phyloP scores from a whole-genome alignment of 1,140 invertebrate species.

The Drosophila funebris region DNA sequence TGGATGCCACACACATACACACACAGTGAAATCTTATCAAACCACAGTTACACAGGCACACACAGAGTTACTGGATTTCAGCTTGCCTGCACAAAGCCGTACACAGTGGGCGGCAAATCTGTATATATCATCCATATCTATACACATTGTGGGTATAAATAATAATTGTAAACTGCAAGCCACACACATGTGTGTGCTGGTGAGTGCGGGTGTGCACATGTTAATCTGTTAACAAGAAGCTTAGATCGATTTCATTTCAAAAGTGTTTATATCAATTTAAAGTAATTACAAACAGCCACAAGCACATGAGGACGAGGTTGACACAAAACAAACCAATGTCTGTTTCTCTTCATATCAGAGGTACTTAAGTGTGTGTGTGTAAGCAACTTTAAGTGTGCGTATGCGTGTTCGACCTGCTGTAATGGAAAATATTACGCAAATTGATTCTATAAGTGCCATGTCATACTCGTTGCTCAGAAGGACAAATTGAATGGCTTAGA shows the following conservation, averaged over 20 bases:
- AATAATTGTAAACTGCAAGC: slow-evolving; percentile 75
- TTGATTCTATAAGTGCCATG: slow-evolving; percentile 58
- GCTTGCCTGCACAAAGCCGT: slow-evolving; percentile 32
- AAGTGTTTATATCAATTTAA: slow-evolving; percentile 83
- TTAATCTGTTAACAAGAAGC: slow-evolving; percentile 82
- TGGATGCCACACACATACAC: slow-evolving; percentile 47
- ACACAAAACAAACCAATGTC: slow-evolving; percentile 37
- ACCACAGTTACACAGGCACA: slow-evolving; percentile 38
- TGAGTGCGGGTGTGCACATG: slow-evolving; percentile 50
- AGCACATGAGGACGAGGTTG: slow-evolving; percentile 54
- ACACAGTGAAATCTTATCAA: slow-evolving; percentile 52
- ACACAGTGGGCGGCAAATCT: slow-evolving; percentile 22
- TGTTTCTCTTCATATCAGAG: slow-evolving; percentile 17
- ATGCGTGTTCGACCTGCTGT: slow-evolving; percentile 14
- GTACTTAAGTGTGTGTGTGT: background rate
- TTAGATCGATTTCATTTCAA: slow-evolving; percentile 81
- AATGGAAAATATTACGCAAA: slow-evolving; percentile 59
- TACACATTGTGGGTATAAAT: slow-evolving; percentile 67
- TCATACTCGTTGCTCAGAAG: slow-evolving; percentile 29
- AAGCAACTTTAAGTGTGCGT: background rate
- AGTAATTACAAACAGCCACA: slow-evolving; percentile 79
- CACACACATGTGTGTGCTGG: slow-evolving; percentile 19
- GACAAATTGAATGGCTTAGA: slow-evolving; percentile 19
- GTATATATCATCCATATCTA: slow-evolving; percentile 46
- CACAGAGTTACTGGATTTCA: slow-evolving; percentile 21